phyloP scores from a whole-genome alignment of 2,888 invertebrate genomes.

The Mycalesis mineus region DNA sequence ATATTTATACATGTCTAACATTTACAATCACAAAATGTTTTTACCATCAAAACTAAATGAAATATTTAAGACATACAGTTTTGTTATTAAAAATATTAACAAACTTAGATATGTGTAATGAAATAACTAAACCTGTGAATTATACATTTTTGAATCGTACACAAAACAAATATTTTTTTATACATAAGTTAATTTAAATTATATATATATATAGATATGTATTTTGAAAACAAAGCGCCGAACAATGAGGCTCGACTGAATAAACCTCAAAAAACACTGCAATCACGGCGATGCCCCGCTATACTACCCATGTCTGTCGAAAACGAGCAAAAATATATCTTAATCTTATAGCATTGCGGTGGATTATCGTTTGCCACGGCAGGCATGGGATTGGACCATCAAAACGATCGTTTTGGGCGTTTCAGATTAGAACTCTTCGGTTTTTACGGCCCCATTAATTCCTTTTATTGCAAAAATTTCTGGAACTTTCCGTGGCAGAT shows the following conservation, averaged over 20 bases:
- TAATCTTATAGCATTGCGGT: not conserved
- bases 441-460: constrained; percentile 5
- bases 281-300: constrained; percentile 20
- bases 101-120: too few relatives aligned
- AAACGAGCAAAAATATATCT: not conserved
- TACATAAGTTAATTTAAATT: not conserved
- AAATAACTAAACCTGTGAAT: too few relatives aligned
- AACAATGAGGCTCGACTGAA: constrained; percentile 20
- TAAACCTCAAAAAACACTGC: constrained; percentile 25
- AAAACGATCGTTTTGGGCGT: constrained; percentile 16
- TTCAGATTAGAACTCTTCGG: constrained; percentile 8
- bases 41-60: too few relatives aligned
- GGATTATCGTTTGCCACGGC: constrained; percentile 8
- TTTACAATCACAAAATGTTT: too few relatives aligned
- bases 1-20: too few relatives aligned
- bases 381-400: constrained; percentile 11
- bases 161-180: too few relatives aligned
- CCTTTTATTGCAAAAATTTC: constrained; percentile 2
- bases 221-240: constrained; percentile 13
- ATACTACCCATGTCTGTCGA: constrained; percentile 1
- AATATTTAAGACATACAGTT: too few relatives aligned
- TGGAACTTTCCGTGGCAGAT: not conserved
- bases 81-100: too few relatives aligned
- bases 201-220: not conserved
- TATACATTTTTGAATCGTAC: too few relatives aligned